These are phyloP conservation scores for Sebastes iracundus DNA, from an alignment of 2,797 vertebrate genomes.

Conservation along the genomic window DNA sequence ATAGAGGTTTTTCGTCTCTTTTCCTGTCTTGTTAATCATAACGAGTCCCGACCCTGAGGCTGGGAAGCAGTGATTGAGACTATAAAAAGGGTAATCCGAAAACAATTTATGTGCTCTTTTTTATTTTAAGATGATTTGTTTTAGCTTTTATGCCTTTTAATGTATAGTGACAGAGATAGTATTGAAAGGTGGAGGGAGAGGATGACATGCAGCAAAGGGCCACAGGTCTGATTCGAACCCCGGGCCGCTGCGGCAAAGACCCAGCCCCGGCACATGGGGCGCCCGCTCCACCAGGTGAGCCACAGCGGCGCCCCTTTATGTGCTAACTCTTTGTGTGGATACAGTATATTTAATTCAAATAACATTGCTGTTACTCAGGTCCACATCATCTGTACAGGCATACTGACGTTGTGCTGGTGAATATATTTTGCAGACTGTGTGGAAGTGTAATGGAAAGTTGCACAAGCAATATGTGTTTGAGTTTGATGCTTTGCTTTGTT, in stretches of 20 bases:
- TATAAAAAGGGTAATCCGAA: neutral
- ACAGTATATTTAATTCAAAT: neutral
- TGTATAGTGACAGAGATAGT: no score
- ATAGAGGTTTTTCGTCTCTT: neutral
- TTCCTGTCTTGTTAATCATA: neutral
- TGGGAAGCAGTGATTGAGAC: neutral
- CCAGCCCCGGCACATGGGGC: no score
- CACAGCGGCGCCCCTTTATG: neutral
- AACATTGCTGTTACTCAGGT: neutral
- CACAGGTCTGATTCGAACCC: no score
- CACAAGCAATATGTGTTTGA: neutral
- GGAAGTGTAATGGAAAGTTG: neutral
- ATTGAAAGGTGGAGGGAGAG: no score
- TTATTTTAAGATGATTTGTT: no score
- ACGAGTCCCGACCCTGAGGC: neutral
- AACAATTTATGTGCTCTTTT: neutral
- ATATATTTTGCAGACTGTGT: neutral
- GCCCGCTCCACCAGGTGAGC: no score
- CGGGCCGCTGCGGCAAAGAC: no score
- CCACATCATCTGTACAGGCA: neutral
- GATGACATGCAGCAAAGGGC: no score
- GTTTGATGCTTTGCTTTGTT: neutral
- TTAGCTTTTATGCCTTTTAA: no score
- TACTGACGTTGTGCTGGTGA: neutral
- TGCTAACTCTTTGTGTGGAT: neutral